Evolutionary conservation across 2,797 vertebrate species (phyloP).

Genomic region (Crocidura indochinensis): DNA sequence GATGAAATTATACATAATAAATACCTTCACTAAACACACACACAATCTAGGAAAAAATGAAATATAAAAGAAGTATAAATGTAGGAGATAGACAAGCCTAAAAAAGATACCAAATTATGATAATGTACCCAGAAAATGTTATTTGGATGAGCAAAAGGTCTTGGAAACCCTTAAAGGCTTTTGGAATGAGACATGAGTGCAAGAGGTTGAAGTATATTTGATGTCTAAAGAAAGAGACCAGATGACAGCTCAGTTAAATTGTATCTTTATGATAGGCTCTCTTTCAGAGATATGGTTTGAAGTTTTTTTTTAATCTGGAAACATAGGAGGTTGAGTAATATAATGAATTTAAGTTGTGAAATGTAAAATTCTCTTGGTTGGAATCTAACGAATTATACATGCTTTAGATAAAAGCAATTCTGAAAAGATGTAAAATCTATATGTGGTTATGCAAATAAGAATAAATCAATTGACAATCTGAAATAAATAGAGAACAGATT

Average conservation of each 20-base stretch:
- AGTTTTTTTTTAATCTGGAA: not conserved
- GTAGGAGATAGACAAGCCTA: too few relatives aligned
- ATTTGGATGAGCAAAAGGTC: not conserved
- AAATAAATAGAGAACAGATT: not conserved
- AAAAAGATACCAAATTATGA: not conserved
- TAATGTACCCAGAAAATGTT: not conserved
- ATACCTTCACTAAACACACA: not conserved
- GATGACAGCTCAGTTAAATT: not conserved
- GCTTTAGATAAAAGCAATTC: too few relatives aligned
- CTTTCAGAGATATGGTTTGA: not conserved
- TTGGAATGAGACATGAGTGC: not conserved
- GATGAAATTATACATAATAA: not conserved
- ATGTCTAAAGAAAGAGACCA: not conserved
- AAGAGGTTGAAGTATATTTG: not conserved
- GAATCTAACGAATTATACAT: constrained; percentile 14
- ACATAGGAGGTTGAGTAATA: not conserved
- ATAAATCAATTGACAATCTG: not conserved
- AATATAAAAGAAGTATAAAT: too few relatives aligned
- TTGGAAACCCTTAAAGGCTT: not conserved
- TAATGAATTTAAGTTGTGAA: not conserved
- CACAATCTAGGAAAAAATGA: not conserved
- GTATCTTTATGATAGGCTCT: not conserved
- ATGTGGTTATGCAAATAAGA: not conserved
- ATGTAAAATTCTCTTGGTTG: not conserved
- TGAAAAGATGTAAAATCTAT: not conserved